phyloP scores from a whole-genome alignment of 2,113 vertebrate species.

The Dicentrarchus labrax region DNA sequence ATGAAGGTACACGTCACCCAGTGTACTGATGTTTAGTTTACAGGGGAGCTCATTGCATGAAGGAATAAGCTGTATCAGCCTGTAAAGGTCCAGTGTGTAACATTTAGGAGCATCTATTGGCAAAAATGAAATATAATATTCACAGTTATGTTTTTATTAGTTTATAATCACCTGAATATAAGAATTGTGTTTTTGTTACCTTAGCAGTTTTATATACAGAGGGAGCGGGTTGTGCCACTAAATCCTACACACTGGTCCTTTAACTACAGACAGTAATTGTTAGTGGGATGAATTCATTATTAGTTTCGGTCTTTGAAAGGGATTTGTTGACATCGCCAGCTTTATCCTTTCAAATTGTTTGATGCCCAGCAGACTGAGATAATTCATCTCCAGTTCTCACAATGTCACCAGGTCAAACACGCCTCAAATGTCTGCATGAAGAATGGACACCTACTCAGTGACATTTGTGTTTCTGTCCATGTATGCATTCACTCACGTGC shows the following conservation, averaged over 20 bases:
- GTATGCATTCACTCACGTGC: constrained; percentile 21
- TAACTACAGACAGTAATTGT: neutral
- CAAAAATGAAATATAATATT: too few relatives aligned
- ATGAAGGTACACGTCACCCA: neutral
- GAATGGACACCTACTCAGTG: constrained; percentile 34
- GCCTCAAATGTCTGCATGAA: constrained; percentile 5
- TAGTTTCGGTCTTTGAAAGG: neutral
- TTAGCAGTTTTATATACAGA: too few relatives aligned
- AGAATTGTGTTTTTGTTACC: too few relatives aligned
- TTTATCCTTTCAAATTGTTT: neutral
- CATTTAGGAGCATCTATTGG: too few relatives aligned
- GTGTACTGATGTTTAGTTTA: neutral
- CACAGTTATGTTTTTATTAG: too few relatives aligned
- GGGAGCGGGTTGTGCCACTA: too few relatives aligned
- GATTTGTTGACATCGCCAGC: neutral
- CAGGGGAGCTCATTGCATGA: neutral
- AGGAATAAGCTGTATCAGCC: neutral
- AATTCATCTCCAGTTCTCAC: constrained; percentile 26
- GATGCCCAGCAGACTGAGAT: neutral
- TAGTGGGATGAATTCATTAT: neutral
- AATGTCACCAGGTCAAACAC: constrained; percentile 53
- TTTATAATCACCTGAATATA: too few relatives aligned
- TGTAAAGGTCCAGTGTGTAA: too few relatives aligned
- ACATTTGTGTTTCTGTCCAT: constrained; percentile 42
- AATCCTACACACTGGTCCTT: neutral